Conservation (phyloP, 2,113 vertebrate genomes). For the Cygnus buccinator region DNA sequence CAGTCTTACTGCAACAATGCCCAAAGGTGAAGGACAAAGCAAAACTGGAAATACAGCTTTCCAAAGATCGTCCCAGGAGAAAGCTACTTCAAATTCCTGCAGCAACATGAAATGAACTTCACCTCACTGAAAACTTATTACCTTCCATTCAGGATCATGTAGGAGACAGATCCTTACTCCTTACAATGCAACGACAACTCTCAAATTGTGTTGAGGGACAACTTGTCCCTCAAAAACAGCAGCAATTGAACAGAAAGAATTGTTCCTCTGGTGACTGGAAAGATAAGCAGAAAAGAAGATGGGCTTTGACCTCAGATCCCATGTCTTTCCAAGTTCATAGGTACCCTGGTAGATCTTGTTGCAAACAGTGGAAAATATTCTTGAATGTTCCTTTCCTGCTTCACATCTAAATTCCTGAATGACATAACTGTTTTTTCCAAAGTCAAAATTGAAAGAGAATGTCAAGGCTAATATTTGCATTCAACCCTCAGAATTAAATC, state of each 20-base stretch:
- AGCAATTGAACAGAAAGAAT: neutral
- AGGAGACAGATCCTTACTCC: neutral
- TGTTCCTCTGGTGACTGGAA: neutral
- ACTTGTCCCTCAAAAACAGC: neutral
- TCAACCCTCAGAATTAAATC: neutral
- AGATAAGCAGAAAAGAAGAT: neutral
- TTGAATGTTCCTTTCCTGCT: neutral
- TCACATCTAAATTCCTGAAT: neutral
- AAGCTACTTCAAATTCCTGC: neutral
- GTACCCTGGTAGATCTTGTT: neutral
- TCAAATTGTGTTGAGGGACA: neutral
- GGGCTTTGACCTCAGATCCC: neutral
- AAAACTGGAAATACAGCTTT: neutral
- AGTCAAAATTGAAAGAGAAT: neutral
- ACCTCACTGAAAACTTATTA: neutral
- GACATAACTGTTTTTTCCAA: neutral
- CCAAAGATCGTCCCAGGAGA: neutral
- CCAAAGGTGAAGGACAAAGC: neutral
- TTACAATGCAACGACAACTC: neutral
- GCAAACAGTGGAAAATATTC: neutral
- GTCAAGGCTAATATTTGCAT: neutral
- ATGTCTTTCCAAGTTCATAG: neutral
- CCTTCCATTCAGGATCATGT: neutral
- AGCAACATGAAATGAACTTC: neutral
- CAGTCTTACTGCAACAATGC: neutral